Evolutionary conservation across 2,113 vertebrate genomes (phyloP).

Genomic region (Sprattus sprattus): DNA sequence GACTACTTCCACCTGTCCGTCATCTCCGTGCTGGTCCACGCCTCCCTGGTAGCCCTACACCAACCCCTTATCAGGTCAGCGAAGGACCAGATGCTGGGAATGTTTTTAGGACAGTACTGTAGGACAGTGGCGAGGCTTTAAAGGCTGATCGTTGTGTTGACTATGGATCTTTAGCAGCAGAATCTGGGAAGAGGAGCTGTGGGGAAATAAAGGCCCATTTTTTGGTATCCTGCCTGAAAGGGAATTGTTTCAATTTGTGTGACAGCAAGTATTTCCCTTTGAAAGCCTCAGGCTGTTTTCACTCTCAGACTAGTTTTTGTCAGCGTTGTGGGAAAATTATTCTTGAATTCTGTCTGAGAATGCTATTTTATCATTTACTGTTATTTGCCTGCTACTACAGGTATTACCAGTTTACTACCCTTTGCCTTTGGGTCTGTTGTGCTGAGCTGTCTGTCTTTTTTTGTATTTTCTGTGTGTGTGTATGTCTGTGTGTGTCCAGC

Average conservation of each 20-base stretch:
- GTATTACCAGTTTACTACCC: not conserved
- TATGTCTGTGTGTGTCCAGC: slow-evolving; percentile 63
- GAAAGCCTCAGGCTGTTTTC: not conserved
- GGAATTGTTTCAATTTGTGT: not conserved
- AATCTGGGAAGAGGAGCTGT: not conserved
- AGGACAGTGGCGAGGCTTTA: no score
- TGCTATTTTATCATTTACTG: not conserved
- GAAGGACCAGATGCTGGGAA: no score
- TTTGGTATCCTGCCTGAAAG: not conserved
- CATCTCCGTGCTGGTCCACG: slow-evolving; percentile 90
- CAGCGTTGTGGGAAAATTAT: not conserved
- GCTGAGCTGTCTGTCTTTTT: not conserved
- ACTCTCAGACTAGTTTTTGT: not conserved
- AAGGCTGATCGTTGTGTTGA: not conserved
- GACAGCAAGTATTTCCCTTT: not conserved
- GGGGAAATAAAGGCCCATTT: not conserved
- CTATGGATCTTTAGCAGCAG: not conserved
- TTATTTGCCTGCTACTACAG: not conserved
- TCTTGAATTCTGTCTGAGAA: not conserved
- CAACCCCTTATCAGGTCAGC: slow-evolving; percentile 94
- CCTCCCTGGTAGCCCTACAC: slow-evolving; percentile 93
- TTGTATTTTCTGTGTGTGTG: not conserved
- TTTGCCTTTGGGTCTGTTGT: slow-evolving; percentile 1
- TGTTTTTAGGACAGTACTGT: no score
- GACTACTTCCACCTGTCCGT: slow-evolving; percentile 99